These are phyloP conservation scores for Sinotaia quadrata DNA, from an alignment of 2,888 invertebrate species.

Conservation along the genomic window DNA sequence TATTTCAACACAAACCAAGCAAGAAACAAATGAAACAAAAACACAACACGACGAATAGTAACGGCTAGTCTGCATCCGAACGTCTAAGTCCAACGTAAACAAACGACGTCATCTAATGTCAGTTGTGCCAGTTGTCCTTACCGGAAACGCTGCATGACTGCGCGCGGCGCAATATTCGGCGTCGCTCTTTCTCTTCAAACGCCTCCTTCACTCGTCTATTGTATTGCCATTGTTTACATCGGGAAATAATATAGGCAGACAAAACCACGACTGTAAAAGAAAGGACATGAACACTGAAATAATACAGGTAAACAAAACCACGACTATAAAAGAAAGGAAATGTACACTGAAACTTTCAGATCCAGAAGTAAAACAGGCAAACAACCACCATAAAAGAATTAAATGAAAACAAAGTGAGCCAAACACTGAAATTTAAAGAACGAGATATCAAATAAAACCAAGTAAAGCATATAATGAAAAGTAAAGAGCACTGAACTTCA, in stretches of 20 bases:
- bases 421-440: background rate
- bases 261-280: conserved; percentile 58
- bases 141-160: conserved; percentile 40
- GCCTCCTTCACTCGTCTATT: conserved; percentile 39
- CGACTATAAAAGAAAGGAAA: background rate
- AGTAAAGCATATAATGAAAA: background rate
- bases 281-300: background rate
- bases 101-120: too few relatives aligned
- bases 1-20: too few relatives aligned
- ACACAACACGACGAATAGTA: too few relatives aligned
- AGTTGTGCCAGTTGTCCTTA: too few relatives aligned
- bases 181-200: conserved; percentile 34
- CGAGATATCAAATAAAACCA: background rate
- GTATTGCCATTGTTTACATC: conserved; percentile 54
- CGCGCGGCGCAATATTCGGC: conserved; percentile 34
- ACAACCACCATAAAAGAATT: background rate
- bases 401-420: background rate
- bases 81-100: too few relatives aligned
- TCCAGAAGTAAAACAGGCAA: too few relatives aligned
- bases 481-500: background rate
- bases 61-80: too few relatives aligned
- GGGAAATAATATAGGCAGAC: conserved; percentile 54
- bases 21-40: too few relatives aligned
- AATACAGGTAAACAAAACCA: background rate
- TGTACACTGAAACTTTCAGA: too few relatives aligned